A percentile compares a stretch with the other conserved stretches of the same genome.
Conservation (phyloP, 2,888 invertebrate genomes). For the Torymus tubicola region DNA sequence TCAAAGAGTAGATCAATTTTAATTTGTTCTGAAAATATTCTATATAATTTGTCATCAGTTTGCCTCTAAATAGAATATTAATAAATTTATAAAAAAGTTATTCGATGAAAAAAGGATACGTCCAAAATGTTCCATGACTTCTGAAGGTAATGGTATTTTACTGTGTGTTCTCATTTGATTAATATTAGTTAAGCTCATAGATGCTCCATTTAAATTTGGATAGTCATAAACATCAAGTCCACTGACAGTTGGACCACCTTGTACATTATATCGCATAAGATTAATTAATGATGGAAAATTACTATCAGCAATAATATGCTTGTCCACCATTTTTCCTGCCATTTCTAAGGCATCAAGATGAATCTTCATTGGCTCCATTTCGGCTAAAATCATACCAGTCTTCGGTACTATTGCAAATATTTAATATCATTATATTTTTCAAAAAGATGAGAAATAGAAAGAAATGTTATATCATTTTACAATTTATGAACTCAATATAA, state of each 20-base stretch:
- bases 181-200: slow-evolving; percentile 82
- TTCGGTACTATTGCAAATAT: background rate
- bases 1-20: slow-evolving; percentile 33
- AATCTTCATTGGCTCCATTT: slow-evolving; percentile 75
- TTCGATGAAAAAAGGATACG: slow-evolving; percentile 84
- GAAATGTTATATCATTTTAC: no score
- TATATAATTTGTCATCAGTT: slow-evolving; percentile 17
- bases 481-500: no score
- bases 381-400: slow-evolving; percentile 54
- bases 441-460: no score
- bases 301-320: slow-evolving; percentile 83
- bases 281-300: slow-evolving; percentile 85
- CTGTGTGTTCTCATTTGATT: slow-evolving; percentile 88
- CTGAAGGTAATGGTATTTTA: slow-evolving; percentile 93
- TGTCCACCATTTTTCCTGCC: slow-evolving; percentile 89
- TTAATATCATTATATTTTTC: no score
- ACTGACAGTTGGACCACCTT: slow-evolving; percentile 88
- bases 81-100: no score
- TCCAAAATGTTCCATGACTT: slow-evolving; percentile 95
- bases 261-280: slow-evolving; percentile 76
- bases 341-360: slow-evolving; percentile 83
- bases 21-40: slow-evolving; percentile 15
- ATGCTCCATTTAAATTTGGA: slow-evolving; percentile 85
- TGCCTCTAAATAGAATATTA: no score
- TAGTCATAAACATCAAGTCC: slow-evolving; percentile 95